Evolutionary conservation across 2,113 vertebrate species (phyloP).

Genomic region (Varanus salvator): DNA sequence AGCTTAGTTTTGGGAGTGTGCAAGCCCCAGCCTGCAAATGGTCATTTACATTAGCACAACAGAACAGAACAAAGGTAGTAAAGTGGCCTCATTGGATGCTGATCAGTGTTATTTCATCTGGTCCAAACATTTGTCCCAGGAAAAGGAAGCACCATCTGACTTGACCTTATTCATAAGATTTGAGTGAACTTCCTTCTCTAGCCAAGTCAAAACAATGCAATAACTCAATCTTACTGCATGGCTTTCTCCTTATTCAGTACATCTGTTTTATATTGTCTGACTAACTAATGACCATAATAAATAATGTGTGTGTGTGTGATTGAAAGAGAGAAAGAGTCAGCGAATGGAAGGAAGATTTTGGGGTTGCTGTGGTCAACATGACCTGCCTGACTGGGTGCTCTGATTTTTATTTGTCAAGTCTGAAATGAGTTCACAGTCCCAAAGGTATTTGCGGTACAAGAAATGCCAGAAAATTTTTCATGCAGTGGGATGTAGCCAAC

Average conservation of each 20-base stretch:
- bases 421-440: constrained; percentile 56
- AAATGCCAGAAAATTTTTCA: constrained; percentile 56
- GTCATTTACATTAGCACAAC: no score
- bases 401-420: constrained; percentile 56
- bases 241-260: constrained; percentile 28
- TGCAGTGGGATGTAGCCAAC: constrained; percentile 50
- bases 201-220: constrained; percentile 55
- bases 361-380: constrained; percentile 50
- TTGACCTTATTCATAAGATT: constrained; percentile 53
- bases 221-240: constrained; percentile 32
- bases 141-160: constrained; percentile 46
- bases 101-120: not conserved
- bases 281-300: constrained; percentile 59
- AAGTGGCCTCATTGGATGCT: no score
- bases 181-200: constrained; percentile 52
- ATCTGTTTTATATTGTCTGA: constrained; percentile 50
- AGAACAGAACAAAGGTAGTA: no score
- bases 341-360: constrained; percentile 51
- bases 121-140: not conserved
- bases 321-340: constrained; percentile 50
- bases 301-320: not conserved
- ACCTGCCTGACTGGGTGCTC: constrained; percentile 46
- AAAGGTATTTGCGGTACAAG: constrained; percentile 35
- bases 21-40: no score
- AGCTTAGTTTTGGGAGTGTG: no score